phyloP scores from a whole-genome alignment of 2,113 vertebrate genomes.

The Nestor notabilis region DNA sequence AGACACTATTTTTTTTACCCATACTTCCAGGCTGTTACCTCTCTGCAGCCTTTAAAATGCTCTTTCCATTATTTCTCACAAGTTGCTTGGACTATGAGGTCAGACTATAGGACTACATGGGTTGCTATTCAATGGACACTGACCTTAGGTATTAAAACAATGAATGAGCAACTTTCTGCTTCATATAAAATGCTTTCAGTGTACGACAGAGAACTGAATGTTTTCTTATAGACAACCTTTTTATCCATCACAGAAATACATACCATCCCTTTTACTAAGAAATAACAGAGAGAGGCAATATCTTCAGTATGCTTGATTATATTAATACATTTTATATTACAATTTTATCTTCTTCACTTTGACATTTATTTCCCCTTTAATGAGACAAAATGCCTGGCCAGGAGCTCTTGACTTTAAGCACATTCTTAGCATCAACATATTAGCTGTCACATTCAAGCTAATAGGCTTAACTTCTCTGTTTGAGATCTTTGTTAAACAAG shows the following conservation, averaged over 20 bases:
- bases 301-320: neutral
- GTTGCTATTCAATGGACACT: neutral
- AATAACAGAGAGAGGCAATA: neutral
- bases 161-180: neutral
- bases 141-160: neutral
- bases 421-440: constrained; percentile 33
- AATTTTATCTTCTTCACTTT: constrained; percentile 17
- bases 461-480: neutral
- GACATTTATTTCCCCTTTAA: constrained; percentile 52
- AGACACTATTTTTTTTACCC: neutral
- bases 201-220: neutral
- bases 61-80: neutral
- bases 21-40: neutral
- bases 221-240: neutral
- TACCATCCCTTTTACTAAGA: neutral
- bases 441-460: constrained; percentile 30
- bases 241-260: constrained; percentile 4
- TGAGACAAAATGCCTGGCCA: constrained; percentile 3
- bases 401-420: constrained; percentile 35
- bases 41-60: neutral
- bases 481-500: neutral
- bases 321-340: constrained; percentile 31
- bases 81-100: neutral
- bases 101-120: neutral
- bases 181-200: neutral